phyloP scores from a whole-genome alignment of 2,113 vertebrate genomes.

The Oryzias woworae region DNA sequence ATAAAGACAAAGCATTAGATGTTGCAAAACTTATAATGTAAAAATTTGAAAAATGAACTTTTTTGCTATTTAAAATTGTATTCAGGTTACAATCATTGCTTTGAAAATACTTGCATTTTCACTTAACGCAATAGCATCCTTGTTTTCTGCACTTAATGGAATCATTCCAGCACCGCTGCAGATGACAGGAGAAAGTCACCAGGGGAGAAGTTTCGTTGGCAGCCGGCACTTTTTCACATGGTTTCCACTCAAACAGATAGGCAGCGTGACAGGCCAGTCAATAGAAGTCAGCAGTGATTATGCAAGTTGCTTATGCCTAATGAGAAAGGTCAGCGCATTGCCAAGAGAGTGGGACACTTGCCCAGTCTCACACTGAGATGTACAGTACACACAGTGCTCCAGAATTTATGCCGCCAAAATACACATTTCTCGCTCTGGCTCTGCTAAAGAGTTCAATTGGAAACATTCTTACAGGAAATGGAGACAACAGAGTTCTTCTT shows the following conservation, averaged over 20 bases:
- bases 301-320: constrained; percentile 73
- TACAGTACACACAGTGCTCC: constrained; percentile 42
- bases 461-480: neutral
- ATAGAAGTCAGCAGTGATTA: constrained; percentile 78
- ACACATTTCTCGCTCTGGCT: constrained; percentile 6
- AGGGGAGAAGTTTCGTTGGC: constrained; percentile 48
- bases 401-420: constrained; percentile 24
- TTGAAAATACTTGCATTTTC: neutral
- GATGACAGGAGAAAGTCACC: constrained; percentile 47
- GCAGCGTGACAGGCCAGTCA: constrained; percentile 67
- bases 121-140: neutral
- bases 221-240: constrained; percentile 47
- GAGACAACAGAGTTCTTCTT: neutral
- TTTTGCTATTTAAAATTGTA: no score
- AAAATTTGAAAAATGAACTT: no score
- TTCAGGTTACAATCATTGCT: no score
- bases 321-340: constrained; percentile 67
- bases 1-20: no score
- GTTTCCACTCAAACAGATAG: constrained; percentile 55
- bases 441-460: constrained; percentile 7
- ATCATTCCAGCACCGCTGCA: constrained; percentile 27
- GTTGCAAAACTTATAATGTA: no score
- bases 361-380: constrained; percentile 59
- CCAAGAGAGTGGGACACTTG: constrained; percentile 65
- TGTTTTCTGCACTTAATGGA: constrained; percentile 33